phyloP scores from a whole-genome alignment of 2,797 vertebrate species.

The Notamacropus eugenii region DNA sequence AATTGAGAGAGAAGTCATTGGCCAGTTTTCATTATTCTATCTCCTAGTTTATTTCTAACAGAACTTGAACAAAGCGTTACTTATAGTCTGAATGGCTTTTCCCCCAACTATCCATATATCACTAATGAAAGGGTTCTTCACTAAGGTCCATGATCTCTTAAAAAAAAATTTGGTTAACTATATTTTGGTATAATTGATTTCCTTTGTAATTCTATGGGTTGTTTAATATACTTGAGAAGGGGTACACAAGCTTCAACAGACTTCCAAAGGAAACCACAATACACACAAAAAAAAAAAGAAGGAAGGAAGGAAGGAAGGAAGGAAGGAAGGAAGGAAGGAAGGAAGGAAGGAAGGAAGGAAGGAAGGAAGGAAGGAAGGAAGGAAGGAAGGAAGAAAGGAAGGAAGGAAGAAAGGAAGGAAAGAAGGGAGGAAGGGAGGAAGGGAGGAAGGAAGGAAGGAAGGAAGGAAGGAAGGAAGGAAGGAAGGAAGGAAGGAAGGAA shows the following conservation, averaged over 20 bases:
- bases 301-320: too few species aligned
- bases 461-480: too few species aligned
- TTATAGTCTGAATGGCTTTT: not conserved
- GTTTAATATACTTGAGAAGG: not conserved
- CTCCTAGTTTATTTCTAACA: not conserved
- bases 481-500: too few species aligned
- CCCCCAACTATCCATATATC: not conserved
- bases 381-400: too few species aligned
- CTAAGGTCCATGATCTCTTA: not conserved
- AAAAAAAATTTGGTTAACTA: not conserved
- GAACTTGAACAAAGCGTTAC: not conserved
- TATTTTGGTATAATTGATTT: not conserved
- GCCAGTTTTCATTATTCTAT: not conserved
- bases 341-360: too few species aligned
- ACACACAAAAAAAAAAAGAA: too few species aligned
- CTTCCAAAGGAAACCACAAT: not conserved
- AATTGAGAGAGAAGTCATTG: not conserved
- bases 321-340: too few species aligned
- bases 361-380: too few species aligned
- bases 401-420: too few species aligned
- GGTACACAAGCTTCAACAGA: not conserved
- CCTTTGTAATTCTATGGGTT: not conserved
- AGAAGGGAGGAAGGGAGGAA: too few species aligned
- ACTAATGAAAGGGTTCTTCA: not conserved
- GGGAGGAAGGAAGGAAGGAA: too few species aligned